A percentile compares a stretch with the other conserved stretches of the same genome.
Conservation (phyloP, 2,113 vertebrate species). For the Origma solitaria region DNA sequence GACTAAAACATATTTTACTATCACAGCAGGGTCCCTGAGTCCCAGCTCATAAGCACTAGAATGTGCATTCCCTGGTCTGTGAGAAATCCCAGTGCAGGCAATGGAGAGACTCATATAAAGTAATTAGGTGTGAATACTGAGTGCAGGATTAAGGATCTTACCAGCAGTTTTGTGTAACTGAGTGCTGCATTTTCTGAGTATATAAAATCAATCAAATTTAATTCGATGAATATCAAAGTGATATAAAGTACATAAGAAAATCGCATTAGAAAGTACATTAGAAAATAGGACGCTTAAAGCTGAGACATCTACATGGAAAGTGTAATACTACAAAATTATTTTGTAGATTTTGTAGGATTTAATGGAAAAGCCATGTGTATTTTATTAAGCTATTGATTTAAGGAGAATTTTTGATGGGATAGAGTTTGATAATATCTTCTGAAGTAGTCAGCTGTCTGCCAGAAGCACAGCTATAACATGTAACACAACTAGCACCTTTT, state of each 20-base stretch:
- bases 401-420: background rate
- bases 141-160: background rate
- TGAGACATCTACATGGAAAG: background rate
- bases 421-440: background rate
- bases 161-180: background rate
- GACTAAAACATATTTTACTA: background rate
- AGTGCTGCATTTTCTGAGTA: background rate
- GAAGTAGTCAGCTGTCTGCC: background rate
- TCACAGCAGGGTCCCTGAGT: background rate
- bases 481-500: background rate
- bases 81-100: background rate
- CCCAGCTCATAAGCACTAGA: background rate
- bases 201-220: background rate
- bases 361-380: background rate
- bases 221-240: background rate
- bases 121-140: background rate
- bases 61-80: background rate
- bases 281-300: background rate
- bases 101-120: background rate
- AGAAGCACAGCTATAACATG: background rate
- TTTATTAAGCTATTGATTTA: background rate
- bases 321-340: background rate
- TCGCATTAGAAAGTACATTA: too few species aligned
- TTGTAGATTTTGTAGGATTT: background rate
- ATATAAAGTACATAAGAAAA: too few species aligned